Percentiles rank a stretch among this genome's conserved stretches.
Evolutionary conservation across 2,888 invertebrate species (phyloP).

Genomic region (Callyntrura guangdongensis): DNA sequence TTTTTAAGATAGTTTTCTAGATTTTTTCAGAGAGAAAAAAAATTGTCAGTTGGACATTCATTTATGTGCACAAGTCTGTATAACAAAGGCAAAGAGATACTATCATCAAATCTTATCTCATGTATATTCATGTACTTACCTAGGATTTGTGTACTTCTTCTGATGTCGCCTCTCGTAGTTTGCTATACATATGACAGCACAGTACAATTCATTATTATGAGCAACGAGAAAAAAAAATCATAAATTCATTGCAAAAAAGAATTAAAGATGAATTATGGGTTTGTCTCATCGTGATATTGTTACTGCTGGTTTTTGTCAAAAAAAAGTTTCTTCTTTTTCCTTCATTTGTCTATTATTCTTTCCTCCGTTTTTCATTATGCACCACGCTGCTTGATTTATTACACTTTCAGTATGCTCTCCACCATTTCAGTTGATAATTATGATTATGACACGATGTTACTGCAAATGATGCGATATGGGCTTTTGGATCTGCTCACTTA

Average conservation of each 20-base stretch:
- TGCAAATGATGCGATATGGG: constrained; percentile 70
- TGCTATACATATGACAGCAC: constrained; percentile 57
- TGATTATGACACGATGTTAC: constrained; percentile 66
- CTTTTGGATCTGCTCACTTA: constrained; percentile 47
- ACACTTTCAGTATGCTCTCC: constrained; percentile 64
- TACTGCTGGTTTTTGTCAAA: constrained; percentile 76
- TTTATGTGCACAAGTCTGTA: neutral
- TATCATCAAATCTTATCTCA: constrained; percentile 17
- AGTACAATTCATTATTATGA: constrained; percentile 59
- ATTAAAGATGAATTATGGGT: constrained; percentile 77
- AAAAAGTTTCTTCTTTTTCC: constrained; percentile 71
- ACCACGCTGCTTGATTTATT: constrained; percentile 79
- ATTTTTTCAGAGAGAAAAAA: constrained; percentile 42
- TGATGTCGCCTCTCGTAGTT: constrained; percentile 49
- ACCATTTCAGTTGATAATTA: constrained; percentile 66
- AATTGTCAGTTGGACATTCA: constrained; percentile 21
- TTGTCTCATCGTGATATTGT: constrained; percentile 78
- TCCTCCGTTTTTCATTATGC: constrained; percentile 69
- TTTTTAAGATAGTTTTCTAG: constrained; percentile 52
- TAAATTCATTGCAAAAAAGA: constrained; percentile 73
- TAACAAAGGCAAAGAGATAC: neutral
- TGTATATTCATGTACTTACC: constrained; percentile 8
- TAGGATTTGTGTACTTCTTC: constrained; percentile 17
- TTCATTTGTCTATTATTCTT: constrained; percentile 73
- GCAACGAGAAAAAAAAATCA: constrained; percentile 46